phyloP scores from a whole-genome alignment of 2,888 invertebrate species.

The Epinotia demarniana region DNA sequence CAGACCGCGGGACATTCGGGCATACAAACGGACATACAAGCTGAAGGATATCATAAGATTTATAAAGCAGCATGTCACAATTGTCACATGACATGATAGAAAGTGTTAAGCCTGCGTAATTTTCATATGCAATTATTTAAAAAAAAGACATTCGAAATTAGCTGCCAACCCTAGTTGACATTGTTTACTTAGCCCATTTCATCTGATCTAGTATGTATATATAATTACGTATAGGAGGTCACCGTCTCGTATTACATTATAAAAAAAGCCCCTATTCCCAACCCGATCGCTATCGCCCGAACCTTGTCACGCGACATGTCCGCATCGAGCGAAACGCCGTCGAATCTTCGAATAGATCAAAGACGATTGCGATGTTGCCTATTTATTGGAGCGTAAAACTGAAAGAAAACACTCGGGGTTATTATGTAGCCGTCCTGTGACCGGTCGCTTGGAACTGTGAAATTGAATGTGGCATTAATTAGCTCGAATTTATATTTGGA shows the following conservation, averaged over 20 bases:
- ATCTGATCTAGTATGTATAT: constrained; percentile 1
- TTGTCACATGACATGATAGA: no score
- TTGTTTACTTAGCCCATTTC: not conserved
- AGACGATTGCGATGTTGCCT: constrained; percentile 53
- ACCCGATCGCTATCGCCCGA: constrained; percentile 37
- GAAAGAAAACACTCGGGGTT: constrained; percentile 59
- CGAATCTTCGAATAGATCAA: constrained; percentile 64
- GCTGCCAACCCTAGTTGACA: not conserved
- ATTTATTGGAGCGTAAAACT: constrained; percentile 60
- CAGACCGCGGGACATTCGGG: no score
- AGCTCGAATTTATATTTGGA: constrained; percentile 29
- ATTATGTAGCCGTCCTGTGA: constrained; percentile 52
- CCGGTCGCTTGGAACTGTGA: constrained; percentile 52
- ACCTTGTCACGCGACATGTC: constrained; percentile 47
- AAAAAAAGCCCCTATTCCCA: constrained; percentile 28
- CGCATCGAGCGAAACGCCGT: constrained; percentile 49
- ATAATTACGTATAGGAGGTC: not conserved
- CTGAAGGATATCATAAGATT: no score
- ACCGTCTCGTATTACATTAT: not conserved
- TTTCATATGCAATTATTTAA: no score
- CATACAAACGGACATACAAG: no score
- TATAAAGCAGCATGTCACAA: no score
- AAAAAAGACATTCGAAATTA: not conserved
- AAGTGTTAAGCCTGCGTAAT: no score
- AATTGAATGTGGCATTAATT: constrained; percentile 55